Base-by-base conservation (phyloP, 1,140 invertebrate genomes). In the Nebria ingens region DNA sequence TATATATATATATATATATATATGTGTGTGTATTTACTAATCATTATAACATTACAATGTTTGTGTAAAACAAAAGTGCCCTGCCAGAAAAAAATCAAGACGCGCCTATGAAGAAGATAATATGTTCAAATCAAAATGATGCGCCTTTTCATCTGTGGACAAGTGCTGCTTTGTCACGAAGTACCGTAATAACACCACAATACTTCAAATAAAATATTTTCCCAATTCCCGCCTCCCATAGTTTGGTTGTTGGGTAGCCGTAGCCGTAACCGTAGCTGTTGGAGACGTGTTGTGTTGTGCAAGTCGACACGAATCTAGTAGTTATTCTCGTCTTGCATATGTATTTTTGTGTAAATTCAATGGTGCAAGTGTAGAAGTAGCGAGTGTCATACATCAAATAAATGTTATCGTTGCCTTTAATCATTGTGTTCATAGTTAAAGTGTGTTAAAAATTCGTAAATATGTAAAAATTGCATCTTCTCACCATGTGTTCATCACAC, bases 221-320 rank as follows among this genome's bases (percentile, higher is more conserved):
- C n/a, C n/a, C n/a, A n/a, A n/a, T 45, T 45, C 40, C 40, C 40
- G 40, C 40, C 15, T 34, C n/a, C n/a, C 6, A 6, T 6, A 34
- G 17, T 45, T 45, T 17, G n/a, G 40, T n/a, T 45, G 40, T 45
- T 45, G 40, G 15, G 40, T 45, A 45, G 40, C n/a, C n/a, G 40
- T 45, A 9, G 40, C 17, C 40, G 40, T 45, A 45, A 45, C 25
- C n/a, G n/a, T n/a, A n/a, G n/a, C 6, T 34, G 25, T 34, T 34
- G 25, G 6, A 34, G 25, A 34, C 40, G 25, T 29, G 25, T 6
- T 6, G 25, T 13, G 25, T 29, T n/a, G 13, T 29, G 25, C 25
- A 6, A 6, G 40, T 17, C 17, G 15, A 45, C 40, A 45, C 40
- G 6, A 17, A 45, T 45, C 15, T 17, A 45, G 40, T 45, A 34